A percentile compares a stretch with the other conserved stretches of the same genome.
Evolutionary conservation across 2,113 vertebrate genomes (phyloP).

Genomic region (Rattus norvegicus): GRCr8 NC_086035.1:9547501-9548000

Average conservation of each 20-base stretch:
- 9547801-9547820: neutral
- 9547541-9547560: neutral
- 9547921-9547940: too few relatives aligned
- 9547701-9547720: neutral
- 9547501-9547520: neutral
- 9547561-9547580: neutral
- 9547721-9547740: neutral
- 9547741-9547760: neutral
- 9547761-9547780: neutral
- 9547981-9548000: neutral
- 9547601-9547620: neutral
- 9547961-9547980: too few relatives aligned
- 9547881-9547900: too few relatives aligned
- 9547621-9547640: neutral
- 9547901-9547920: too few relatives aligned
- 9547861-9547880: neutral
- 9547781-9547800: neutral
- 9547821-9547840: neutral
- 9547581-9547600: neutral
- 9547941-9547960: too few relatives aligned
- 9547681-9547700: neutral
- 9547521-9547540: neutral
- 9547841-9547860: neutral
- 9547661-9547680: neutral
- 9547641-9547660: neutral